Evolutionary conservation across 2,797 vertebrate species (phyloP).

Genomic region (Eulemur albifrons): DNA sequence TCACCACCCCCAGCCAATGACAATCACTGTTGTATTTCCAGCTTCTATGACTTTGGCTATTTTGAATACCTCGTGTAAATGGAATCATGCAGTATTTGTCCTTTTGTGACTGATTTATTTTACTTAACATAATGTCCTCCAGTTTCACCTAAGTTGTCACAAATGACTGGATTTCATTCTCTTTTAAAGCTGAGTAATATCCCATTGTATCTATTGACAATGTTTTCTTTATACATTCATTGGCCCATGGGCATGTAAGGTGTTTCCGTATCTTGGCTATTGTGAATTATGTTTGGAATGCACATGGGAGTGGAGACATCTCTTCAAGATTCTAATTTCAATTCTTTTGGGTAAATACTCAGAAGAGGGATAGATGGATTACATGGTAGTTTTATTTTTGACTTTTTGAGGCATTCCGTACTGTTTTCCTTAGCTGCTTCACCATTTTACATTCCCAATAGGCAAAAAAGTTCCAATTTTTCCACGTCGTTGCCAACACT

Average conservation of each 20-base stretch:
- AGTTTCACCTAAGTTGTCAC: not conserved
- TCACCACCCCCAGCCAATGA: accelerated
- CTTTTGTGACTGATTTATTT: not conserved
- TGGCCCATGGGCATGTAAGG: too few species aligned
- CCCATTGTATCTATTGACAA: too few species aligned
- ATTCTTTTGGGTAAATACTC: not conserved
- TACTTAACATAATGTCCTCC: not conserved
- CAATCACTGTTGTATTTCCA: not conserved
- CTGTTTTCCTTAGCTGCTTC: not conserved
- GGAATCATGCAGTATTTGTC: not conserved
- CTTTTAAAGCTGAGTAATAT: not conserved
- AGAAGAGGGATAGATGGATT: not conserved
- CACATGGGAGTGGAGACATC: not conserved
- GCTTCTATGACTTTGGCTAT: not conserved
- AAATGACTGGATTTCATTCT: not conserved
- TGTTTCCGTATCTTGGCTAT: not conserved
- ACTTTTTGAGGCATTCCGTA: too few species aligned
- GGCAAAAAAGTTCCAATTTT: not conserved
- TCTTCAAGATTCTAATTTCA: not conserved
- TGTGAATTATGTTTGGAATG: not conserved
- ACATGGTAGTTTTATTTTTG: not conserved
- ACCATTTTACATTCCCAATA: not conserved
- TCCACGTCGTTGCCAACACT: not conserved
- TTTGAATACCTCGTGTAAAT: not conserved
- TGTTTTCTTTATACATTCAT: not conserved